Evolutionary conservation across 2,888 invertebrate genomes (phyloP), one percentile per base, ranked within the genome.

Genomic region (Hydrotaea diabolus): DNA sequence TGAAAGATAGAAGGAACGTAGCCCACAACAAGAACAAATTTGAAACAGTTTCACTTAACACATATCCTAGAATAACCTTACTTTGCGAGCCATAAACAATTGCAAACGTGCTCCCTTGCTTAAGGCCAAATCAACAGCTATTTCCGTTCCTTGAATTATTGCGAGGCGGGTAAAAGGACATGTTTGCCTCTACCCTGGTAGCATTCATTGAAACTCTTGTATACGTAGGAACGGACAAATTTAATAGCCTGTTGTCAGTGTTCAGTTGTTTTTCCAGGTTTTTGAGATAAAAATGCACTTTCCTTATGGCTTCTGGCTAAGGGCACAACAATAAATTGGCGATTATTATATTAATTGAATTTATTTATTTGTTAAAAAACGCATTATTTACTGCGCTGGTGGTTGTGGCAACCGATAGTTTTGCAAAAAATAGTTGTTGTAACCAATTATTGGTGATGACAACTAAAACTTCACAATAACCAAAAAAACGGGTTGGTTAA

Each of bases 241-340:
- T 59, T 26, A 26, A 26, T 26, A 59, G 49, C 26, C 26, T 57
- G 21, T 26, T 31, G 31, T 7, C 3, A 31, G 31, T 23, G 59
- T 59, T 26, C 59, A 26, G 4, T 59, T n/a, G 13, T 11, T 15
- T 49, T n/a, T n/a, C 1, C 49, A 49, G 3, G 31, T 4, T 49
- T n/a, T 15, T 13, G 49, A 15, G 39, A 39, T 66, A 21, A 21
- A 66, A 43, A 39, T 66, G 66, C 66, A 66, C 36, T 43, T 43
- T 66, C 66, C 36, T 15, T 39, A 66, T 66, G 39, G 66, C 13
- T 66, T 66, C 17, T 66, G 39, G 66, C 21, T 19, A 9, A 17
- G 19, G 39, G 66, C 21, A 66, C 7, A 66, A 17, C 43, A 66
- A 66, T 19, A 39, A 66, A 66, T 66, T 66, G 39, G 39, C 43